phyloP scores from a whole-genome alignment of 2,797 vertebrate species.

The Sebastes minor region DNA sequence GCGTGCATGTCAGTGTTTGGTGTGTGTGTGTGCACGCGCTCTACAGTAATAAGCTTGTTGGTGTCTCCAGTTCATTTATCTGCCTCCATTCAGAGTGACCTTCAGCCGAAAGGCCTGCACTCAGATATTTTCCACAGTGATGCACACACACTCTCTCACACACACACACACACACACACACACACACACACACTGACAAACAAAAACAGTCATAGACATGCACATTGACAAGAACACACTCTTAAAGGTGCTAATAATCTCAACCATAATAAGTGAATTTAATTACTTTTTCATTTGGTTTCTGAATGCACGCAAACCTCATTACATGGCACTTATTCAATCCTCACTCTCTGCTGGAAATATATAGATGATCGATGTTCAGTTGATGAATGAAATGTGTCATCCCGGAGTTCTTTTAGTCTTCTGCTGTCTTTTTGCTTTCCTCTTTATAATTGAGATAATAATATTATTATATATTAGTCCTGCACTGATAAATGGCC shows the following conservation, averaged over 20 bases:
- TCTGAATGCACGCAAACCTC: constrained; percentile 2
- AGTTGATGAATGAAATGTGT: constrained; percentile 16
- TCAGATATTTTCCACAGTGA: constrained; percentile 34
- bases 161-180: neutral
- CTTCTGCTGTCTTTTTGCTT: neutral
- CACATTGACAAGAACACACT: neutral
- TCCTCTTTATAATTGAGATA: constrained; percentile 20
- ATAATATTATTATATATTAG: constrained; percentile 11
- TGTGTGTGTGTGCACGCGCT: neutral
- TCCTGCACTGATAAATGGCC: constrained; percentile 24
- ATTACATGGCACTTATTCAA: constrained; percentile 2
- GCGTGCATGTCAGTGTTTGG: neutral
- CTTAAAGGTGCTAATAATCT: constrained; percentile 9
- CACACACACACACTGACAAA: neutral
- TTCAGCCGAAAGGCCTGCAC: constrained; percentile 50
- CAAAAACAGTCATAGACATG: neutral
- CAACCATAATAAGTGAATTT: neutral
- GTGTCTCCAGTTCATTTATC: constrained; percentile 67
- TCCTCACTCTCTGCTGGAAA: neutral
- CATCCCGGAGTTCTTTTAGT: neutral
- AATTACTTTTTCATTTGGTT: constrained; percentile 14
- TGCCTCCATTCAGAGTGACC: constrained; percentile 66
- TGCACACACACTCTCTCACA: neutral
- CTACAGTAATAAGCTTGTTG: constrained; percentile 70
- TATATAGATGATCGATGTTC: constrained; percentile 21